Conservation (phyloP, 1,140 invertebrate genomes). For the Formica selysi region DNA sequence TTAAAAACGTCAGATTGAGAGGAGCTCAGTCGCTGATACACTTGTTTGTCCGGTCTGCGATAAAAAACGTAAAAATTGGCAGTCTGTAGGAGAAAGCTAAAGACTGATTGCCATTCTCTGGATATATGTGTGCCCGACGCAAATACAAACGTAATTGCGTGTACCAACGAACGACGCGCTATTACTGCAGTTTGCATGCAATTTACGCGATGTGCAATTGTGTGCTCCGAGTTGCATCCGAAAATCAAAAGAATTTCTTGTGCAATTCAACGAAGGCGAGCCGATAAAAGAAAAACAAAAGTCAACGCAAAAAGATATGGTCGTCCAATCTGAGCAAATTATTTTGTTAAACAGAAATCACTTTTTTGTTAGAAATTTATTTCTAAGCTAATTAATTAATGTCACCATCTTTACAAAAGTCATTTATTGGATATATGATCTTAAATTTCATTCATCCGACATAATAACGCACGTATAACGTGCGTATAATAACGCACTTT, state of each 20-base stretch:
- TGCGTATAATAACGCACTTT: too few species aligned
- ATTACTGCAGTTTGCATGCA: not conserved
- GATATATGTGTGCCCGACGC: conserved; percentile 71
- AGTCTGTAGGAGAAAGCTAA: not conserved
- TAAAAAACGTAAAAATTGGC: conserved; percentile 64
- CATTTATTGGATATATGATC: too few species aligned
- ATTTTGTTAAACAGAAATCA: not conserved
- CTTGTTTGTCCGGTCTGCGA: not conserved
- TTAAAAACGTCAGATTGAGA: not conserved
- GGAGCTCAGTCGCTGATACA: not conserved
- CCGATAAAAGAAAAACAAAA: not conserved
- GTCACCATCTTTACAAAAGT: too few species aligned
- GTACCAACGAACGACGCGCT: conserved; percentile 40
- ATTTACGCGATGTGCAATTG: conserved; percentile 37
- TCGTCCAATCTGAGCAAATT: not conserved
- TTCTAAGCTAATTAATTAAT: too few species aligned
- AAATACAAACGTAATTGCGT: conserved; percentile 76
- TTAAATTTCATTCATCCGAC: too few species aligned
- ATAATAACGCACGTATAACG: too few species aligned
- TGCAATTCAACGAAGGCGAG: not conserved
- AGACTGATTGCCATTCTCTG: conserved; percentile 51
- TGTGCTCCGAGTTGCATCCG: not conserved
- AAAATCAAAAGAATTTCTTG: conserved; percentile 43
- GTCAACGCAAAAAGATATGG: not conserved
- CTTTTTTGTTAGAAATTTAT: not conserved